Percentiles rank a stretch among this genome's conserved stretches.
Evolutionary conservation across 2,113 vertebrate species (phyloP).

Genomic region (Lagenorhynchus albirostris): DNA sequence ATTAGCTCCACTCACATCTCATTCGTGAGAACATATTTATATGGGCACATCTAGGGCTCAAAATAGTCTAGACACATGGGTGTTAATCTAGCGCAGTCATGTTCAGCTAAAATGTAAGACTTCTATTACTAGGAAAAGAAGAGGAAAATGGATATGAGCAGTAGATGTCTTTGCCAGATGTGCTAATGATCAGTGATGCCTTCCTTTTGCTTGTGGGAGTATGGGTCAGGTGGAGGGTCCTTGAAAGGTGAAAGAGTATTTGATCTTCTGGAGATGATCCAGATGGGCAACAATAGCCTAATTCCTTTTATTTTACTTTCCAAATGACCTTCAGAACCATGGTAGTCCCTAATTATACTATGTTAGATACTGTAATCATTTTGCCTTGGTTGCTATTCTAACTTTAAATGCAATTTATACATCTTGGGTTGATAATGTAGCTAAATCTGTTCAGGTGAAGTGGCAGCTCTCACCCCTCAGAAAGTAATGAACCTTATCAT

Average conservation of each 20-base stretch:
- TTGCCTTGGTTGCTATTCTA: not conserved
- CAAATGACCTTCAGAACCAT: not conserved
- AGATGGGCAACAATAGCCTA: not conserved
- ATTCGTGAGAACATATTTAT: not conserved
- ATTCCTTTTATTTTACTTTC: constrained; percentile 2
- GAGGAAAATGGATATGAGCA: not conserved
- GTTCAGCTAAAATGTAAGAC: not conserved
- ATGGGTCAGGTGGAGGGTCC: not conserved
- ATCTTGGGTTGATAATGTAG: not conserved
- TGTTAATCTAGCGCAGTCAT: not conserved
- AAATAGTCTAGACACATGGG: not conserved
- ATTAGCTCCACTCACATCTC: not conserved
- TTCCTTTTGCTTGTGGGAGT: not conserved
- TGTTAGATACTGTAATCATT: not conserved
- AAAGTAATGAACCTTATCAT: not conserved
- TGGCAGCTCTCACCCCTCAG: not conserved
- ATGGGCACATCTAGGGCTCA: not conserved
- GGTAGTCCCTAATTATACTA: not conserved
- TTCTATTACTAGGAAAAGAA: not conserved
- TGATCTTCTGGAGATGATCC: not conserved
- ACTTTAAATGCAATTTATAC: not conserved
- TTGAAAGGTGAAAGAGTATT: not conserved
- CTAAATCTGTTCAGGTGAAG: not conserved
- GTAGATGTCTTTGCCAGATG: not conserved
- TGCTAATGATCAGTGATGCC: not conserved